Evolutionary conservation across 2,797 vertebrate genomes (phyloP), one percentile per base, ranked within the genome.

Genomic region (Gymnoscopelus microlampas): DNA sequence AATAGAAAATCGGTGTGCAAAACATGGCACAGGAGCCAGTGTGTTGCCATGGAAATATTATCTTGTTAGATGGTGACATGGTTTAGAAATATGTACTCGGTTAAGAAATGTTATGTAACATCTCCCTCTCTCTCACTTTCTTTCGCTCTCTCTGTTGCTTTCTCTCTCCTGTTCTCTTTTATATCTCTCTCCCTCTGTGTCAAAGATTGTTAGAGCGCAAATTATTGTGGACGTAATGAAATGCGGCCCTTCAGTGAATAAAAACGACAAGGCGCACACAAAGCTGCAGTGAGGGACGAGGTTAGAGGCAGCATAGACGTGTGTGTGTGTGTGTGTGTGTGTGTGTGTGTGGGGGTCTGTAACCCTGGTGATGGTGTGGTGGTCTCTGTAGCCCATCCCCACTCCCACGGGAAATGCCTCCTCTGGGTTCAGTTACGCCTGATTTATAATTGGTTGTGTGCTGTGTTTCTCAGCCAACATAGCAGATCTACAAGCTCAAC

Each of bases 81-180:
- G 78, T 92, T 91, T 90, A 81, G 87, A 91, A 91, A 91, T 76
- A 87, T 82, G 83, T 80, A 81, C 73, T 78, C 65, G 73, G 88
- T 91, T 89, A 90, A 87, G 86, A 89, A 91, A 91, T 86, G 83
- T 93, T 93, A 91, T 82, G 81, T 87, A 93, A 93, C 77, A 64
- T 47, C 54, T 56, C 76, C 81, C 61, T 39, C 53, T 83, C 58
- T 61, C 61, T 60, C 53, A 58, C 55, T 65, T 44, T 71, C 44
- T 53, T 48, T 70, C 35, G 59, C 54, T 56, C 59, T 63, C 47
- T 69, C 26, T 29, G 26, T 24, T 47, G 8, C 19, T 19, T 19
- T 19, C 1, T 47, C 44, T 54, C 24, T 10, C 48, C 50, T 26
- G 6, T 26, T 39, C 23, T 35, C 49, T 10, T 49, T 26, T 51